phyloP scores from a whole-genome alignment of 2,797 vertebrate genomes.

The Chelidonichthys spinosus region DNA sequence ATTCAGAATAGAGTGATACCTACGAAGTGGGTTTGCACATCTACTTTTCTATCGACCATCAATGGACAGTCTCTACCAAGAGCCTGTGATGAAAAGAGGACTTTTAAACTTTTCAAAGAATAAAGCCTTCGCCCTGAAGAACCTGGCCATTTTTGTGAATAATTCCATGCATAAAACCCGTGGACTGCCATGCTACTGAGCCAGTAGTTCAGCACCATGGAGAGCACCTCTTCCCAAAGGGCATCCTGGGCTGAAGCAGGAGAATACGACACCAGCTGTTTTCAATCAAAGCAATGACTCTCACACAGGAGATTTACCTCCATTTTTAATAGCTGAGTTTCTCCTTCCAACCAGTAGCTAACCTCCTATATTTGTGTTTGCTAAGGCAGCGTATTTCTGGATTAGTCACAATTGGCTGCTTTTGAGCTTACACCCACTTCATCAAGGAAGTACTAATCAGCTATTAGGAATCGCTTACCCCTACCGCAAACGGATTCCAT shows the following conservation, averaged over 20 bases:
- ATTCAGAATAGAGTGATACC: background rate
- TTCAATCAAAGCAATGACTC: constrained; percentile 57
- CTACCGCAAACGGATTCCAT: background rate
- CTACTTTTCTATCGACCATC: background rate
- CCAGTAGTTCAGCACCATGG: constrained; percentile 54
- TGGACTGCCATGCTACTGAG: background rate
- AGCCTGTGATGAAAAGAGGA: background rate
- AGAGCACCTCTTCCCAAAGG: constrained; percentile 44
- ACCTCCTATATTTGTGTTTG: background rate
- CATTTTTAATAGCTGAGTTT: background rate
- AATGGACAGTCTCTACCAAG: background rate
- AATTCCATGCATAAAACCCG: background rate
- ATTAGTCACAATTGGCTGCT: background rate
- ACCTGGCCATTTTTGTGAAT: background rate
- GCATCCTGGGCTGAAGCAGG: constrained; percentile 31
- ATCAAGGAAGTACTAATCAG: background rate
- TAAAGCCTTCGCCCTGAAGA: background rate
- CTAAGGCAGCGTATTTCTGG: background rate
- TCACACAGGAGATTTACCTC: constrained; percentile 31
- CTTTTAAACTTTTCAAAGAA: background rate
- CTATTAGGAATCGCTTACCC: background rate
- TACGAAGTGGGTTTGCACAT: background rate
- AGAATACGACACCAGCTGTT: constrained; percentile 54
- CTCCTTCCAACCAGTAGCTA: background rate
- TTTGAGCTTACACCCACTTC: background rate